These are phyloP conservation scores for Pseudomyrmex gracilis DNA, from an alignment of 1,140 invertebrate genomes.

Conservation along the genomic window DNA sequence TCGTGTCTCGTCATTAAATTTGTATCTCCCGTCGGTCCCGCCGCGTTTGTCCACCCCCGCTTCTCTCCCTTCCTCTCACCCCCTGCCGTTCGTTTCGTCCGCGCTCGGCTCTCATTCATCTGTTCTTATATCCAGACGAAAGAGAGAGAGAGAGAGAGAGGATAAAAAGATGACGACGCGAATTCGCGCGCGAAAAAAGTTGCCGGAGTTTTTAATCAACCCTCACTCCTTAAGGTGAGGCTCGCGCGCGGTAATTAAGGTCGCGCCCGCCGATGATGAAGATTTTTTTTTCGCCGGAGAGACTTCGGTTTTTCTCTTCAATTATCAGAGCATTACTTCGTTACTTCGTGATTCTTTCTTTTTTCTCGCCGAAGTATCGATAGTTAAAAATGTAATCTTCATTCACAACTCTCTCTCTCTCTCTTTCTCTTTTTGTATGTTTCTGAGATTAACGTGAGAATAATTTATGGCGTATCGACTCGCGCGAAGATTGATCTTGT, in stretches of 20 bases:
- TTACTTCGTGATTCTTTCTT: slow-evolving; percentile 5
- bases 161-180: slow-evolving; percentile 46
- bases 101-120: slow-evolving; percentile 10
- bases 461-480: too few species aligned
- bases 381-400: background rate
- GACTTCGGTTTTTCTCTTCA: background rate
- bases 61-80: background rate
- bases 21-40: slow-evolving; percentile 67
- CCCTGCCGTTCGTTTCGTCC: background rate
- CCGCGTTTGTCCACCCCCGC: background rate
- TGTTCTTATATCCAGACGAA: slow-evolving; percentile 20
- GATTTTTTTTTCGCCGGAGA: slow-evolving; percentile 27
- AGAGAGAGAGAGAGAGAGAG: background rate
- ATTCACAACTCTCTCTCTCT: background rate
- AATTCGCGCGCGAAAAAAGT: slow-evolving; percentile 41
- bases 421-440: too few species aligned
- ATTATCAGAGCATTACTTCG: slow-evolving; percentile 35
- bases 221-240: background rate
- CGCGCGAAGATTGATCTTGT: too few species aligned
- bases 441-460: too few species aligned
- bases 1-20: slow-evolving; percentile 83
- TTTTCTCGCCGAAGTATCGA: slow-evolving; percentile 1
- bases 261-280: slow-evolving; percentile 16
- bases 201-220: slow-evolving; percentile 50
- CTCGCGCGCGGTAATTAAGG: slow-evolving; percentile 42